A percentile compares a stretch with the other conserved stretches of the same genome.
Evolutionary conservation across 2,113 vertebrate species (phyloP).

Genomic region (Gasterosteus aculeatus): DNA sequence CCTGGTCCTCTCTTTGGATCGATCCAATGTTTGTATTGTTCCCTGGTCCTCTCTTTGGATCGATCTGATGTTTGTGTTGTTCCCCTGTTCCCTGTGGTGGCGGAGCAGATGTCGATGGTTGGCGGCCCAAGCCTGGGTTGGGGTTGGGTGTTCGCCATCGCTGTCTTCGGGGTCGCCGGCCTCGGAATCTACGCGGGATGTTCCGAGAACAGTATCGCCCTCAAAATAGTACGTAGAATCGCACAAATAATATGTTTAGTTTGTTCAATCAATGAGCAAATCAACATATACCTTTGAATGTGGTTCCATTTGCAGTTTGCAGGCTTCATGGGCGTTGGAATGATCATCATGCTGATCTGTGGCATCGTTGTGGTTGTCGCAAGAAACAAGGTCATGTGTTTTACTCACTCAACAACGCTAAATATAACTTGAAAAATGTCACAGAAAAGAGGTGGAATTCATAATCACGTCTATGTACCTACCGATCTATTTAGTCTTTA

Average conservation of each 20-base stretch:
- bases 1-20: too few species aligned
- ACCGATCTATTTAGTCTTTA: neutral
- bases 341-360: conserved; percentile 69
- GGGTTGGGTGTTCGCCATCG: conserved; percentile 52
- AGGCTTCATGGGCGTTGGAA: conserved; percentile 65
- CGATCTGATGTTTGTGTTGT: conserved; percentile 1
- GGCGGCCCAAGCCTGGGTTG: conserved; percentile 25
- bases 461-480: neutral
- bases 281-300: neutral
- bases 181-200: conserved; percentile 57
- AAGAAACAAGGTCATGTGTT: conserved; percentile 43
- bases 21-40: too few species aligned
- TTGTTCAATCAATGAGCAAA: neutral
- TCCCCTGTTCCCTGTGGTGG: neutral
- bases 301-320: conserved; percentile 62
- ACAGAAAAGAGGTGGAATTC: too few species aligned
- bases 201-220: conserved; percentile 30
- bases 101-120: neutral
- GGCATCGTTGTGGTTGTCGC: conserved; percentile 33
- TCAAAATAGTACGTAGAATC: conserved; percentile 62
- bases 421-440: neutral
- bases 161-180: conserved; percentile 43
- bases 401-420: neutral
- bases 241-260: too few species aligned
- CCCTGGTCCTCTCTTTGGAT: neutral